Base-by-base conservation (phyloP, 2,797 vertebrate species). In the Saxicola maurus region DNA sequence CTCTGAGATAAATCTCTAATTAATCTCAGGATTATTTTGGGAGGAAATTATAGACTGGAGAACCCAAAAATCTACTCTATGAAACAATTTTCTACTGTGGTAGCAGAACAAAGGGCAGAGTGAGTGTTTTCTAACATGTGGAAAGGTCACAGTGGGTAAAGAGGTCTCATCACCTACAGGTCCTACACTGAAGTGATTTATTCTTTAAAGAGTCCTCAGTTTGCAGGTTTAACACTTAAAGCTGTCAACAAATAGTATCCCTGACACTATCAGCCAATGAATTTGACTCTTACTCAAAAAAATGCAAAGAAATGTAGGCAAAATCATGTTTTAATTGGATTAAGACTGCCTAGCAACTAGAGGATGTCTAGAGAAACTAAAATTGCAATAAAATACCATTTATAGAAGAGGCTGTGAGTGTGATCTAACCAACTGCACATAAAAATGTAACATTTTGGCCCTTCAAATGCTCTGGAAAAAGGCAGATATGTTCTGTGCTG, bases 81-180 rank as follows among this genome's bases (percentile, higher is more conserved):
- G 42, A 56, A 88, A 66, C 0, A 9, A 13, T 65, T 57, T 67
- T 60, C 43, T 74, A 35, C 31, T 38, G 19, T 46, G 30, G 19
- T 53, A 52, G 42, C 27, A 82, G 27, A 76, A 45, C 17, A 64
- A 59, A 82, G 8, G 33, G 42, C 19, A 69, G 13, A 61, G 4
- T 0, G 2, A 75, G 14, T 11, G 6, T n/a, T 73, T 12, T 24
- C 8, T 6, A 7, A 35, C 4, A 2, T 49, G 16, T 13, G 42
- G 45, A 53, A 72, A 48, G 7, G 49, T 71, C 46, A 59, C 11
- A 40, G 31, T 20, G 15, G n/a, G 31, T 31, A 78, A 81, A 56
- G 4, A 59, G 13, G 18, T 66, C 33, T 79, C 3, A 0, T 37
- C 40, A 75, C 35, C n/a, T 42, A 40, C 53, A 69, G 14, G 4